These are phyloP conservation scores for human (Homo sapiens) DNA, from an alignment of 2,113 vertebrate species.

Conservation along the genomic window GRCh38 chr15:52264001-52264500, in stretches of 20 bases:
- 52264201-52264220: constrained; percentile 88
- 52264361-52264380: not conserved
- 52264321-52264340: not conserved
- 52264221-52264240: constrained; percentile 93
- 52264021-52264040: not conserved
- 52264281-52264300: constrained; percentile 92
- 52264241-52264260: constrained; percentile 94
- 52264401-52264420: not conserved
- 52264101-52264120: not conserved
- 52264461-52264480: accelerated
- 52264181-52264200: constrained; percentile 90
- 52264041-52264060: not conserved
- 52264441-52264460: not conserved
- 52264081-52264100: not conserved
- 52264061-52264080: constrained; percentile 42
- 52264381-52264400: not conserved
- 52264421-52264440: not conserved
- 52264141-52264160: not conserved
- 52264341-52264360: not conserved
- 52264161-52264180: not conserved
- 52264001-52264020: not conserved
- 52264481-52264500: no score
- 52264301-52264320: constrained; percentile 56
- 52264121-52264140: not conserved
- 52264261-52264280: constrained; percentile 93